Base-by-base conservation (phyloP, 2,888 invertebrate genomes). In the Catocala nupta region DNA sequence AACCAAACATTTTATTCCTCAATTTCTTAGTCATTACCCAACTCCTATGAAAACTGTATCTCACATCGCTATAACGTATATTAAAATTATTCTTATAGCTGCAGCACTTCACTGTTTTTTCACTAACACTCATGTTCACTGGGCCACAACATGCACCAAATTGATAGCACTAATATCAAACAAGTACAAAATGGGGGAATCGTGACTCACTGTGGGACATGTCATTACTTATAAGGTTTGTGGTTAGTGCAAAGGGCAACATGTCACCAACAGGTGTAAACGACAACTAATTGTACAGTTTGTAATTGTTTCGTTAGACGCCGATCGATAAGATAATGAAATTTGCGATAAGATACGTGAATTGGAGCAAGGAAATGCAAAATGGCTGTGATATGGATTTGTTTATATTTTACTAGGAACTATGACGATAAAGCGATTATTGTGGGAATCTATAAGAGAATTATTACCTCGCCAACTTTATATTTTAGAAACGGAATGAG, bases 281-380 rank as follows among this genome's bases (percentile, higher is more conserved):
- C 50, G 55, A 44, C 36, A 34, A 64, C 55, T 63, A 58, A 57
- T 50, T 59, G 47, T 51, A 68, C 51, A 39, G 55, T 34, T 63
- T 65, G 70, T 70, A 70, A 72, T 71, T 62, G 63, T 73, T 57
- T 55, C 52, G 54, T 57, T 63, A 63, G 43, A 59, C 54, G 55
- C 49, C 12, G 53, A 7, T 39, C 34, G 78, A 75, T 77, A 59
- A 71, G 73, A 78, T 78, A 75, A 55, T 58, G 58, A 77, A 81
- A 73, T 66, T 60, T 59, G 52, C 65, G 90, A 91, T 90, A 83
- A 90, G 90, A 90, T 89, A 89, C 53, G 58, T 65, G 66, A 92
- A 87, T 75, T 90, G 77, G 91, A 81, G 76, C 91, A 90, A 88
- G 87, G 85, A 85, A 87, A 83, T 84, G 76, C 79, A 81, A 78